Conservation (phyloP, 2,888 invertebrate species). For the Augochlorella aurata region DNA sequence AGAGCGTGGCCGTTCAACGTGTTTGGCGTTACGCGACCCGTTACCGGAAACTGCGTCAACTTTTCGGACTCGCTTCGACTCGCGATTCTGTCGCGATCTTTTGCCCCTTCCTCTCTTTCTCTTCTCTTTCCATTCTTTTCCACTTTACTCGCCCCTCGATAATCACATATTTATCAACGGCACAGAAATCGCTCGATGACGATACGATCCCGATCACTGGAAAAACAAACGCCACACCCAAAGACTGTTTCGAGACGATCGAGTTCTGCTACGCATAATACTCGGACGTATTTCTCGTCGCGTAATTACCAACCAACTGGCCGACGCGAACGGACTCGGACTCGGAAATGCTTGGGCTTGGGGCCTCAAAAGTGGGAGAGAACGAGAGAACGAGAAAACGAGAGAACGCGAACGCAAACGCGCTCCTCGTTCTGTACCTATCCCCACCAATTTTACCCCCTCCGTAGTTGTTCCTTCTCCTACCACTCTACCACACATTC, state of each 20-base stretch:
- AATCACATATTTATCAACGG: not conserved
- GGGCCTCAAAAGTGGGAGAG: constrained; percentile 49
- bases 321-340: constrained; percentile 37
- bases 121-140: not conserved
- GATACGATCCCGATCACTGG: not conserved
- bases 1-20: not conserved
- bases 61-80: not conserved
- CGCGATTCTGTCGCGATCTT: not conserved
- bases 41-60: constrained; percentile 25
- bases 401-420: constrained; percentile 5
- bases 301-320: constrained; percentile 51
- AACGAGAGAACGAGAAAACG: constrained; percentile 25
- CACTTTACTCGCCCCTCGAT: not conserved
- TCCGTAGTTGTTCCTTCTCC: not conserved
- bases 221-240: constrained; percentile 56
- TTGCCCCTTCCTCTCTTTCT: not conserved
- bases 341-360: constrained; percentile 46
- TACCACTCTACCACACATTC: not conserved
- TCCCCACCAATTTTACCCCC: constrained; percentile 11
- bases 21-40: not conserved
- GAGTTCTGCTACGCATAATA: constrained; percentile 12
- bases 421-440: constrained; percentile 15
- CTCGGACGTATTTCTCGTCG: constrained; percentile 32
- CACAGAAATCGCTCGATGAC: not conserved
- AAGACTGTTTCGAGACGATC: constrained; percentile 18